Evolutionary conservation across 92 coral and sea anemone genomes (phyloP).

Genomic region (Umimayanthus kanabou): DNA sequence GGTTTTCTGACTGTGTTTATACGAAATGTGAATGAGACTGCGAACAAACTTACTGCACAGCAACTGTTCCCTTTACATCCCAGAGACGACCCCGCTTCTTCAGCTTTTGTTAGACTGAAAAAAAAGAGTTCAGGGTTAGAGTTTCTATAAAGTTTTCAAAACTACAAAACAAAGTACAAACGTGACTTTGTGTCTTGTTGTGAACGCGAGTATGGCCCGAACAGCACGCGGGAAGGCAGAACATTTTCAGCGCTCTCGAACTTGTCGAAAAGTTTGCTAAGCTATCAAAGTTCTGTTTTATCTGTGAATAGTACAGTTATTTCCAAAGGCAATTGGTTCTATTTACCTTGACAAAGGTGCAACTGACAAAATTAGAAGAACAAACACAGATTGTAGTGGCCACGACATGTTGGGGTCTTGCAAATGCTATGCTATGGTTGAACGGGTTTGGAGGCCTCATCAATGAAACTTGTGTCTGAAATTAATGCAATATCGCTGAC

Average conservation of each 20-base stretch:
- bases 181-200: constrained; percentile 33
- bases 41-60: constrained; percentile 31
- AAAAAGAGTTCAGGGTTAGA: background rate
- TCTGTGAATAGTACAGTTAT: background rate
- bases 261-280: background rate
- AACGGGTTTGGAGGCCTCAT: constrained; percentile 18
- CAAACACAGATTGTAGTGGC: constrained; percentile 18
- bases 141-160: background rate
- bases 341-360: constrained; percentile 34
- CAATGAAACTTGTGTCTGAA: constrained; percentile 40
- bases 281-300: background rate
- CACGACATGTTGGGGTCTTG: constrained; percentile 35
- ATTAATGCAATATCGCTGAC: constrained; percentile 41
- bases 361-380: constrained; percentile 32
- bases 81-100: background rate
- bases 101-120: constrained; percentile 24
- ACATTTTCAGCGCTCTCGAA: constrained; percentile 17
- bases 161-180: background rate
- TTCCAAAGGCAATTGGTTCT: constrained; percentile 6
- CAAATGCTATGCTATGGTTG: constrained; percentile 42
- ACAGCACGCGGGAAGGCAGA: constrained; percentile 13
- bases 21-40: background rate
- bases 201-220: background rate
- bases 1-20: background rate
- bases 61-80: constrained; percentile 36